Base-by-base conservation (phyloP, 2,113 vertebrate species). In the Rattus rattus region DNA sequence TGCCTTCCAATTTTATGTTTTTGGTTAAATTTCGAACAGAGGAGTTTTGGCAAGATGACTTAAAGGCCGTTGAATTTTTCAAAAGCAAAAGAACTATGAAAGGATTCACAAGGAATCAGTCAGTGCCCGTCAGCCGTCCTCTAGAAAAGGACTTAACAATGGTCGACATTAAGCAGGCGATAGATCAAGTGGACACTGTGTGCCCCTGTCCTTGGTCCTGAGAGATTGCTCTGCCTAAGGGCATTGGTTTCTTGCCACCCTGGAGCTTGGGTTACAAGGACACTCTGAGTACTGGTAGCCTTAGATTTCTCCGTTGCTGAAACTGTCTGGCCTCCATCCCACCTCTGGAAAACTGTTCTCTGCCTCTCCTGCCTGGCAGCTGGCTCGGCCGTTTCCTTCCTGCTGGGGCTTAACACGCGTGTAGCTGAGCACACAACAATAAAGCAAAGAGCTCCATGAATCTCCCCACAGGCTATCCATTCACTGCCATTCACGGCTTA, bases 171-270 rank as follows among this genome's bases (percentile, higher is more conserved):
- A 7, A 61, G 52, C 47, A 2, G 54, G 17, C 12, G 4, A 7
- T 22, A 28, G 10, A 54, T 36, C 14, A 70, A 30, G 30, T 4
- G 0, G 5, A 8, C 9, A 26, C 5, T 14, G 36, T 17, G 22
- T 56, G 33, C 22, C 94, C 73, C 94, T 97, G 96, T 97, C 97
- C 94, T 76, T 96, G 97, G 97, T 97, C 94, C 97, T 98, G 97
- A 97, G 95, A 30, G 28, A 1, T 2, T 54, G 73, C 56, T 77
- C 91, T 7, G 30, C 67, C 52, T 0, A 19, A 19, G 16, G 73
- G 22, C 13, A 0, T 49, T 16, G 22, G 19, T 77, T 93, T 89
- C 73, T 77, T 54, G 2, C 70, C 43, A 54, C 43, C 9, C 3
- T 43, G 10, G 47, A 75, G 43, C 17, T 61, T 26, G 3, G 2